phyloP scores from a whole-genome alignment of 1,140 invertebrate species.

The Colletes gigas region DNA sequence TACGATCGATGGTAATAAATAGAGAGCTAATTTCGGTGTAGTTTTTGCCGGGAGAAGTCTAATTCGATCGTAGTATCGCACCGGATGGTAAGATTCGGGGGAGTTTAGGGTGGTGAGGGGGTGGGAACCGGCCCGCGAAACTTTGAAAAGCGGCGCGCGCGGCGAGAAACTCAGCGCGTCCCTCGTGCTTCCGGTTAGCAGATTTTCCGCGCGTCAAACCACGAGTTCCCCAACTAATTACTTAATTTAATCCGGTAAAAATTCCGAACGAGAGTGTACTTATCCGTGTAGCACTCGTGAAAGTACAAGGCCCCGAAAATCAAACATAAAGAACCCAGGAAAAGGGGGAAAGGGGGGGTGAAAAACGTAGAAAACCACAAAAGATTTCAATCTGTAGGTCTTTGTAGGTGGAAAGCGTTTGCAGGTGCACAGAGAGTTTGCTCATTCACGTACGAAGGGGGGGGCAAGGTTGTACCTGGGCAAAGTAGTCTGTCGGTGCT shows the following conservation, averaged over 20 bases:
- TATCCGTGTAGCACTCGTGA: background rate
- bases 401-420: constrained; percentile 12
- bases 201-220: background rate
- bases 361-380: constrained; percentile 6
- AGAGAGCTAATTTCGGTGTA: no score
- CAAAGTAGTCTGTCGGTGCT: constrained; percentile 32
- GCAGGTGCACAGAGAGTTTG: background rate
- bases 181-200: no score
- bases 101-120: no score
- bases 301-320: background rate
- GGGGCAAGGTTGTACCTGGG: constrained; percentile 25
- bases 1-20: no score
- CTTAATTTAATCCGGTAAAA: background rate
- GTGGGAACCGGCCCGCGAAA: constrained; percentile 6
- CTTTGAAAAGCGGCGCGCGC: constrained; percentile 10
- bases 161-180: background rate
- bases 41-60: no score
- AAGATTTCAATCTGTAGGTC: constrained; percentile 32
- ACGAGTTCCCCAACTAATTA: background rate
- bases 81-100: no score
- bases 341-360: no score
- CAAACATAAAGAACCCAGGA: background rate
- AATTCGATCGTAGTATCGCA: no score
- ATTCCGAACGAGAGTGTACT: background rate
- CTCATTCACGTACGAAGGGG: background rate